These are phyloP conservation scores for Nasonia longicornis DNA, from an alignment of 1,140 invertebrate species.

Conservation along the genomic window DNA sequence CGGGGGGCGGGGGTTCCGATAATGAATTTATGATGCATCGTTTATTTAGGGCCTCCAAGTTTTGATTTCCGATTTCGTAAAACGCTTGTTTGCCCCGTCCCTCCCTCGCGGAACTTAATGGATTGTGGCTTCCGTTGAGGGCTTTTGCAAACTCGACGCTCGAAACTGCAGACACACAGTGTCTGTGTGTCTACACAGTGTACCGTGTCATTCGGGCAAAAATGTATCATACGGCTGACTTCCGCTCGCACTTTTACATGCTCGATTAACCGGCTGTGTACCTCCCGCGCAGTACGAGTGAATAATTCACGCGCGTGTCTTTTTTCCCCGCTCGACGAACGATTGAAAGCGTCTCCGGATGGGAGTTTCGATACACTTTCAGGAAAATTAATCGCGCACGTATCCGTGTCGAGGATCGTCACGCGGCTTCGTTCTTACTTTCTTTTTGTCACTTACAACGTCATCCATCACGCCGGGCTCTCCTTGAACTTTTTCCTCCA, in stretches of 20 bases:
- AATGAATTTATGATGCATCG: conserved; percentile 32
- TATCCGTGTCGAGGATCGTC: background rate
- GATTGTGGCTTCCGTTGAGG: conserved; percentile 11
- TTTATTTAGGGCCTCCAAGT: conserved; percentile 21
- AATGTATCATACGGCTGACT: background rate
- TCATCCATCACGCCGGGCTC: conserved; percentile 6
- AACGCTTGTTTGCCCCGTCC: background rate
- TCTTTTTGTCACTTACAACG: background rate
- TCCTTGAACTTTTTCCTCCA: conserved; percentile 1
- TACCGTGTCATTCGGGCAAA: background rate
- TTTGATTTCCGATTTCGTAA: conserved; percentile 25
- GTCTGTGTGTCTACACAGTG: background rate
- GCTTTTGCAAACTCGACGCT: background rate
- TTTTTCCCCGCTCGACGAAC: background rate
- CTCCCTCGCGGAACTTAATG: background rate
- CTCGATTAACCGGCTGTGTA: background rate
- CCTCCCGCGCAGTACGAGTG: background rate
- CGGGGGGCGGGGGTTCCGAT: background rate
- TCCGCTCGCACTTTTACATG: background rate
- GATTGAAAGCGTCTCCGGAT: background rate
- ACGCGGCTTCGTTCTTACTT: background rate
- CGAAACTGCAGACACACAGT: conserved; percentile 16
- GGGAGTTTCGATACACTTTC: background rate
- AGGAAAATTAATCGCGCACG: background rate
- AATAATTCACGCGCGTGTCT: background rate